Base-by-base conservation (phyloP, 2,113 vertebrate genomes). In the Cyrtonyx montezumae region DNA sequence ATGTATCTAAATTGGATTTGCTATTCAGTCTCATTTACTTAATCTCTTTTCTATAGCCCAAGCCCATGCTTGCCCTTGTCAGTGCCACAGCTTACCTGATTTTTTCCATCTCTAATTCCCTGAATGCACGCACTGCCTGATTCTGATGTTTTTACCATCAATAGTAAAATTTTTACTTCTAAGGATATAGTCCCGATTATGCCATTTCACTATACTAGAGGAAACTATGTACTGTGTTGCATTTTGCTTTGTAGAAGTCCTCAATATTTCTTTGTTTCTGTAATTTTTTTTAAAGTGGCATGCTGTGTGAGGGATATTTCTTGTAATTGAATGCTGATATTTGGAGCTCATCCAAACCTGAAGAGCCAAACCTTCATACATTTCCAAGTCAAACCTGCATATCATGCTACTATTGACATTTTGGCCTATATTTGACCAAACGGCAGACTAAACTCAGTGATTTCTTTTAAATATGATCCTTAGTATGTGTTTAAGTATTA, bases 401-500 rank as follows among this genome's bases (percentile, higher is more conserved):
- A 71, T 61, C 43, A 36, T 20, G 7, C 18, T 84, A 13, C 26
- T 76, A 20, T 51, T 68, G 46, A 6, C 8, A 94, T 93, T 62
- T 87, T 6, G 1, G 32, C 4, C n/a, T 70, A 4, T 34, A 67
- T 79, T 74, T 79, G 43, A 9, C 45, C 55, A 91, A 95, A 94
- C 89, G 36, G 36, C 23, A 84, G 68, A 73, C 14, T 90, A 63
- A 5, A 51, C 2, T 53, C 21, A 37, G 5, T 87, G 59, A 91
- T 77, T 93, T 93, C 6, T 82, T 82, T 82, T 85, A 77, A 87
- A 82, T 88, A 89, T 30, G 32, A 58, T 87, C 45, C 55, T 61
- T 66, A 96, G 21, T 84, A 92, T 87, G 59, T 74, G 61, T 74
- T 87, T 87, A 87, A 96, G 43, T 55, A 89, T 63, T 87, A 91